Base-by-base conservation (phyloP, 2,888 invertebrate species). In the Pristionchus exspectatus region DNA sequence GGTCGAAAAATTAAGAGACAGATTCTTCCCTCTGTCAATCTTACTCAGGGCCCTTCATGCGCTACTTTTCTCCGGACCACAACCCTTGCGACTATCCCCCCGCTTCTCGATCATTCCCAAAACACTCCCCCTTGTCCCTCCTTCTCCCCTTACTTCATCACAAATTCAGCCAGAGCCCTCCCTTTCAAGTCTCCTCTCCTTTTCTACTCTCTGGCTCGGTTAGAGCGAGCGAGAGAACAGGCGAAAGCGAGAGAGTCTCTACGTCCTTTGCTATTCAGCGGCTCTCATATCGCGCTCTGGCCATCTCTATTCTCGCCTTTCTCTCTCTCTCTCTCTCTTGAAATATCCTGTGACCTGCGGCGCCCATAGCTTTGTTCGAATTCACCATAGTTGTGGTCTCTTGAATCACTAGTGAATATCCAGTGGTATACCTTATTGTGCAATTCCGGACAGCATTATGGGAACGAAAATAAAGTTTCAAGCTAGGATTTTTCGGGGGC, bases 61-160 rank as follows among this genome's bases (percentile, higher is more conserved):
- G 4, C 24, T 66, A 27, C 66, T 66, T 63, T 18, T 24, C 63
- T 10, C 24, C 66, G 66, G 66, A 27, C n/a, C n/a, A 27, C 66
- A n/a, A 63, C 33, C 12, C 18, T 18, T 72, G n/a, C n/a, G n/a
- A n/a, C n/a, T n/a, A n/a, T 50, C 18, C 21, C 66, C 1, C 66
- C 12, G 2, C 66, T 27, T 66, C 21, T 74, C 72, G 21, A 21
- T 74, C 72, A 38, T 44, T 77, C 89, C 85, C 54, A 27, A 44
- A 85, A 66, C 90, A 24, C 66, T 87, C 87, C 69, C 44, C 21
- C 24, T 56, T 83, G 18, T 38, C n/a, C n/a, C 33, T 21, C 30
- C 69, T 63, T 30, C 66, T 54, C 50, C 38, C 54, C 50, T 87
- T 54, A 38, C 87, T 66, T 69, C 87, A 86, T 87, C 74, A 81